phyloP scores from a whole-genome alignment of 2,797 vertebrate genomes.

The Tauraco hartlaubi region DNA sequence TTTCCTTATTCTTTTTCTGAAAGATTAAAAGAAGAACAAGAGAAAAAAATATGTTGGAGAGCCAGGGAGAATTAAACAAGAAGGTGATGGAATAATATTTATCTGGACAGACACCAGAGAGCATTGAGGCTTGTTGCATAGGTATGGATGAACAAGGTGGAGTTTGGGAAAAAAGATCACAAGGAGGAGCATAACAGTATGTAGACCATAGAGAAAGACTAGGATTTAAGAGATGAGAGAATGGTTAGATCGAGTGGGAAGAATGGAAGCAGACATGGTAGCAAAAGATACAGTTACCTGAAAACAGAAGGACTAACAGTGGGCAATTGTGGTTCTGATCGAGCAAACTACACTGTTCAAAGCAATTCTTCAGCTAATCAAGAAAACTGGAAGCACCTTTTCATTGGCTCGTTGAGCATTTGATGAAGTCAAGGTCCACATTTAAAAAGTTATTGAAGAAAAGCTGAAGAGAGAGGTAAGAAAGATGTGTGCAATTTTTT shows the following conservation, averaged over 20 bases:
- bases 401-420: not conserved
- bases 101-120: not conserved
- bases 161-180: not conserved
- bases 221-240: not conserved
- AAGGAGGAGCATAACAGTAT: not conserved
- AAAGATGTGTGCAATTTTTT: not conserved
- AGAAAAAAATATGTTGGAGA: not conserved
- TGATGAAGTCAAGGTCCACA: not conserved
- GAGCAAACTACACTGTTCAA: not conserved
- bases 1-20: not conserved
- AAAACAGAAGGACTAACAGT: not conserved
- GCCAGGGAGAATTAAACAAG: not conserved
- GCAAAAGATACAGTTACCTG: not conserved
- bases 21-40: not conserved
- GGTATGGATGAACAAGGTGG: not conserved
- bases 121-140: not conserved
- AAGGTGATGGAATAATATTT: not conserved
- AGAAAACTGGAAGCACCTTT: not conserved
- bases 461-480: not conserved
- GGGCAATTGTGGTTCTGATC: not conserved
- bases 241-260: not conserved
- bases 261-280: not conserved
- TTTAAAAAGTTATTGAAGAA: not conserved
- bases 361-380: not conserved
- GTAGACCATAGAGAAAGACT: not conserved